These are phyloP conservation scores for Spilosoma lubricipeda DNA, from an alignment of 2,888 invertebrate species.

Conservation along the genomic window DNA sequence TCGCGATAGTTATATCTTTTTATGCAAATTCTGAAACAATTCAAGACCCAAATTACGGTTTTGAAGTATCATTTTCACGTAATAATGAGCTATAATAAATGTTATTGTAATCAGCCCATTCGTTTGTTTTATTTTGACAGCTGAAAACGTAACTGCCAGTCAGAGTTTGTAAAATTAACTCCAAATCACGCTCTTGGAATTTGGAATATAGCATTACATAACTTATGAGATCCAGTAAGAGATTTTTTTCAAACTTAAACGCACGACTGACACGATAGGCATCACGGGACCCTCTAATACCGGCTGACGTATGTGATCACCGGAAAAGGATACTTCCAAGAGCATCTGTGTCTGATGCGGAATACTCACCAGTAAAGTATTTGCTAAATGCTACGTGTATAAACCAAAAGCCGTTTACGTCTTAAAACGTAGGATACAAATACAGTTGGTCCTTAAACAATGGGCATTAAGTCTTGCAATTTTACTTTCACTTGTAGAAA, in stretches of 20 bases:
- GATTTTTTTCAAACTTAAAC: no score
- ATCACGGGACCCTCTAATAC: no score
- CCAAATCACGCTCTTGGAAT: not conserved
- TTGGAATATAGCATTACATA: not conserved
- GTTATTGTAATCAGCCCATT: not conserved
- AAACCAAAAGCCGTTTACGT: not conserved
- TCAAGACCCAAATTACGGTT: not conserved
- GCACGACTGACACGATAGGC: no score
- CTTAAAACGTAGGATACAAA: not conserved
- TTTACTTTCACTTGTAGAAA: conserved; percentile 43
- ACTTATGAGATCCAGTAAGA: no score
- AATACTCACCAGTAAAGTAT: no score
- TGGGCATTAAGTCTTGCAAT: conserved; percentile 15
- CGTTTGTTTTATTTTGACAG: not conserved
- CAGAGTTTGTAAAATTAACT: not conserved
- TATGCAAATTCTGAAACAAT: not conserved
- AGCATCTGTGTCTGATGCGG: no score
- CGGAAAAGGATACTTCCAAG: no score
- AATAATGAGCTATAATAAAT: not conserved
- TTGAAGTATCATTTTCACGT: not conserved
- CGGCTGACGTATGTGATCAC: no score
- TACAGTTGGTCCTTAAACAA: conserved; percentile 6
- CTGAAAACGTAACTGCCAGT: not conserved
- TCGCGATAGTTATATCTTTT: not conserved
- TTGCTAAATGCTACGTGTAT: not conserved